A percentile compares a stretch with the other conserved stretches of the same genome.
Conservation (phyloP, 2,888 invertebrate genomes). For the Lysandra bellargus region DNA sequence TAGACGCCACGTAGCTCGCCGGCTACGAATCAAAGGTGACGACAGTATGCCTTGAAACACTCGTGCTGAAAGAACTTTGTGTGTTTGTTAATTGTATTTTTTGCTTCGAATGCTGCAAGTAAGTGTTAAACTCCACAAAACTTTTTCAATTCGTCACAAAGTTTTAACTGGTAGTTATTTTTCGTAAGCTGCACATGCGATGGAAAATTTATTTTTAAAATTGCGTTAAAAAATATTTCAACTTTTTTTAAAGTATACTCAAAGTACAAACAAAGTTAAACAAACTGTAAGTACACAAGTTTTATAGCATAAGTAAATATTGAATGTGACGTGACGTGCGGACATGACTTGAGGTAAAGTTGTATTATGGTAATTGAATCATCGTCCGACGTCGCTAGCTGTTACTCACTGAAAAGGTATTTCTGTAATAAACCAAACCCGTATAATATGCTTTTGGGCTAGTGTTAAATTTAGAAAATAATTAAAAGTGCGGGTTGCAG, state of each 20-base stretch:
- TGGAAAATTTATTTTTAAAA: neutral
- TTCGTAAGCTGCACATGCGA: neutral
- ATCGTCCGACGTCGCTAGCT: neutral
- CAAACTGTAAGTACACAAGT: neutral
- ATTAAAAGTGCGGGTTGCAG: neutral
- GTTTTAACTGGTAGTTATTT: neutral
- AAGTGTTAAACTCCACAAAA: conserved; percentile 4
- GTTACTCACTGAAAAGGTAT: neutral
- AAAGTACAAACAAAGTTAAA: neutral
- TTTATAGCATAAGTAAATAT: neutral
- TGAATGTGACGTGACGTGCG: neutral
- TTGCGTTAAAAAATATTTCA: neutral
- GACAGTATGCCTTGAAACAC: neutral
- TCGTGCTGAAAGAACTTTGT: neutral
- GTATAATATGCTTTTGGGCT: neutral
- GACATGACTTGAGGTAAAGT: neutral
- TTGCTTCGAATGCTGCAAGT: neutral
- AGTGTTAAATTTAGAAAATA: neutral
- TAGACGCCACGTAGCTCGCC: conserved; percentile 52
- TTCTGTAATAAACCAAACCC: neutral
- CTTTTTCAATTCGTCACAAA: neutral
- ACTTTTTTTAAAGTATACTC: neutral
- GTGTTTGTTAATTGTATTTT: conserved; percentile 11
- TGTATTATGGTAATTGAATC: neutral
- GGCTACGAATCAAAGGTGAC: neutral